A percentile compares a stretch with the other conserved stretches of the same genome.
Conservation (phyloP, 2,797 vertebrate genomes). For the Apogon talboti region DNA sequence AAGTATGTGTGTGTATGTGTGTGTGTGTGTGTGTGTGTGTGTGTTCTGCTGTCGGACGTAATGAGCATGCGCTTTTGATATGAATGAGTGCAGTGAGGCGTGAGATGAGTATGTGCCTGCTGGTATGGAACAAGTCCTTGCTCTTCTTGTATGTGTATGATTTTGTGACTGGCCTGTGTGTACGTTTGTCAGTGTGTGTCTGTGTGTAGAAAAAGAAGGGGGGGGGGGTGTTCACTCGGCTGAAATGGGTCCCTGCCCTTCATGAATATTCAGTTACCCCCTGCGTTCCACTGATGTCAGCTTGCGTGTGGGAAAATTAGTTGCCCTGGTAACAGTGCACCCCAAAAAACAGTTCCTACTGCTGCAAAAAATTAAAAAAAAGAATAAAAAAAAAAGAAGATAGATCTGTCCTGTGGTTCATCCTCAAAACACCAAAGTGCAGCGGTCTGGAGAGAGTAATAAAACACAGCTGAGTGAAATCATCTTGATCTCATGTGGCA, state of each 20-base stretch:
- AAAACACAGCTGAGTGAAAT: slow-evolving; percentile 62
- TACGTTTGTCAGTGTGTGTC: slow-evolving; percentile 36
- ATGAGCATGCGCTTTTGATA: slow-evolving; percentile 79
- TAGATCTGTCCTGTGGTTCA: slow-evolving; percentile 20
- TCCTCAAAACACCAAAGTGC: slow-evolving; percentile 31
- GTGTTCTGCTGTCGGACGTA: slow-evolving; percentile 67
- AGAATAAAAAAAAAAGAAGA: neutral
- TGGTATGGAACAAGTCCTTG: slow-evolving; percentile 82
- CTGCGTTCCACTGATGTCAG: slow-evolving; percentile 74
- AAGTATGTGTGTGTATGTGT: slow-evolving; percentile 6
- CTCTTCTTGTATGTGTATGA: slow-evolving; percentile 65
- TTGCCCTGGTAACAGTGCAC: slow-evolving; percentile 70
- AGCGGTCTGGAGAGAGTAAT: slow-evolving; percentile 37
- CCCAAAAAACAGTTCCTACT: slow-evolving; percentile 62
- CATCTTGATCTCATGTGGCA: slow-evolving; percentile 74
- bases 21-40: slow-evolving; percentile 42
- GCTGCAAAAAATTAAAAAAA: slow-evolving; percentile 52
- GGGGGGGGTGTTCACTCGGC: slow-evolving; percentile 69
- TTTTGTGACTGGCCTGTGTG: slow-evolving; percentile 50
- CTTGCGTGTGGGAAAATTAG: slow-evolving; percentile 78
- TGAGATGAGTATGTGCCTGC: slow-evolving; percentile 82
- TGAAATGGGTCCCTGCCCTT: slow-evolving; percentile 81
- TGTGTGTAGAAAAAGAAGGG: slow-evolving; percentile 9
- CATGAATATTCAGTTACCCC: slow-evolving; percentile 81
- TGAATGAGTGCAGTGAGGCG: slow-evolving; percentile 80